These are phyloP conservation scores for Clytia hemisphaerica DNA, from an alignment of 30 jellyfish, hydroid and myxozoan species.

Conservation along the genomic window DNA sequence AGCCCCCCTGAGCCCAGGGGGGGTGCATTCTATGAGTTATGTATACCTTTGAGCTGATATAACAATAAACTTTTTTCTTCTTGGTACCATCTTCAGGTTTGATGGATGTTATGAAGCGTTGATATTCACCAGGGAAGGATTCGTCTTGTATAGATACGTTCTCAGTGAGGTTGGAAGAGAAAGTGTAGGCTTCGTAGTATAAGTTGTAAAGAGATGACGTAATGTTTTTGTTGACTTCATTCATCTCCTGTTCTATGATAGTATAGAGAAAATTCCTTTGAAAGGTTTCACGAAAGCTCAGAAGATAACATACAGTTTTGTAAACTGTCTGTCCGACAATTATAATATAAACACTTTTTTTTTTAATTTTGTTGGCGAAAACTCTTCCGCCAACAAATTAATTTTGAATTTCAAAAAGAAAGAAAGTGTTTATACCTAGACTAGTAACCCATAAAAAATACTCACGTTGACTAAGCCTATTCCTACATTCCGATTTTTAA, in stretches of 20 bases:
- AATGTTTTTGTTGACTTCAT: constrained; percentile 31
- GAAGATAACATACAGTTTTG: background rate
- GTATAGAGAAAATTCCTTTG: background rate
- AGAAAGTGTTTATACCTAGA: too few relatives aligned
- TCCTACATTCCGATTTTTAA: too few relatives aligned
- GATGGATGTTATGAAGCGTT: background rate
- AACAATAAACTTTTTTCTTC: constrained; percentile 58
- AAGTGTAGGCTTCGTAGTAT: constrained; percentile 58
- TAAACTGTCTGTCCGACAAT: constrained; percentile 18
- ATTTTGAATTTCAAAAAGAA: too few relatives aligned
- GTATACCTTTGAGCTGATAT: constrained; percentile 62
- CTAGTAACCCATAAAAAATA: too few relatives aligned
- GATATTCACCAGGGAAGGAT: background rate
- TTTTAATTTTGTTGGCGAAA: constrained; percentile 21
- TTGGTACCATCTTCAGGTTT: background rate
- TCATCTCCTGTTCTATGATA: constrained; percentile 38
- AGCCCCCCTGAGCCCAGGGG: too few relatives aligned
- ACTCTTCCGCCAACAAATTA: too few relatives aligned
- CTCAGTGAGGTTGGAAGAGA: background rate
- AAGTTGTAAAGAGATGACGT: constrained; percentile 36
- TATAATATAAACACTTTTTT: constrained; percentile 16
- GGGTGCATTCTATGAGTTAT: too few relatives aligned
- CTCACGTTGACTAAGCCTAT: too few relatives aligned
- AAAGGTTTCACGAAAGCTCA: background rate
- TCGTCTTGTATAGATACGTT: background rate